Conservation (phyloP, 1,140 invertebrate genomes). For the Drosophila hydei region DNA sequence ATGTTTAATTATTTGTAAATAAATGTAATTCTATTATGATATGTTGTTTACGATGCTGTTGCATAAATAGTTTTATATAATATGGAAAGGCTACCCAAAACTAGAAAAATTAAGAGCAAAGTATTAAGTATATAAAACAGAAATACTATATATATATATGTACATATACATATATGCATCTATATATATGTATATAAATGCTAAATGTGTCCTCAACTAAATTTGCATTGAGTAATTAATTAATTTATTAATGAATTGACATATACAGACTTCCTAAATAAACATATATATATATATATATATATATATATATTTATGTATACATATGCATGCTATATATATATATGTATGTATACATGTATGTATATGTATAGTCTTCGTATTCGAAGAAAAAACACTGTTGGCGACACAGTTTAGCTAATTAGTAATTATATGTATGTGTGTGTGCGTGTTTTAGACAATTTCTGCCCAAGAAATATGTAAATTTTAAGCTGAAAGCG, state of each 20-base stretch:
- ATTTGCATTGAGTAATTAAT: conserved; percentile 29
- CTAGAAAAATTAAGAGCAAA: conserved; percentile 37
- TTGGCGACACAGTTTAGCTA: conserved; percentile 37
- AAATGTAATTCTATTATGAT: conserved; percentile 48
- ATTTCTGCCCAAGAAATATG: conserved; percentile 55
- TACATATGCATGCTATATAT: not conserved
- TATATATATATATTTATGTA: conserved; percentile 15
- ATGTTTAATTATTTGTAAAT: conserved; percentile 53
- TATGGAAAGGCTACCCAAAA: conserved; percentile 37
- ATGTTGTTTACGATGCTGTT: conserved; percentile 42
- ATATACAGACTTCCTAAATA: conserved; percentile 45
- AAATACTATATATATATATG: conserved; percentile 7
- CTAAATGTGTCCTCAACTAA: conserved; percentile 30
- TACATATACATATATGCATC: not conserved
- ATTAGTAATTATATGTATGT: conserved; percentile 43
- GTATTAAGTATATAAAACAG: conserved; percentile 48
- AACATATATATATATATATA: conserved; percentile 10
- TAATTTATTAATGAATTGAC: conserved; percentile 26
- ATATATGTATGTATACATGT: not conserved
- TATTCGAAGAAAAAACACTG: conserved; percentile 36
- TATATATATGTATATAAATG: conserved; percentile 52
- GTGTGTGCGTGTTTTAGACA: conserved; percentile 53
- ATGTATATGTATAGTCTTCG: conserved; percentile 31
- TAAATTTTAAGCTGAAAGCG: conserved; percentile 52
- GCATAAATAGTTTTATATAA: conserved; percentile 32